Conservation (phyloP, 2,888 invertebrate genomes). For the Peribatodes rhomboidaria region DNA sequence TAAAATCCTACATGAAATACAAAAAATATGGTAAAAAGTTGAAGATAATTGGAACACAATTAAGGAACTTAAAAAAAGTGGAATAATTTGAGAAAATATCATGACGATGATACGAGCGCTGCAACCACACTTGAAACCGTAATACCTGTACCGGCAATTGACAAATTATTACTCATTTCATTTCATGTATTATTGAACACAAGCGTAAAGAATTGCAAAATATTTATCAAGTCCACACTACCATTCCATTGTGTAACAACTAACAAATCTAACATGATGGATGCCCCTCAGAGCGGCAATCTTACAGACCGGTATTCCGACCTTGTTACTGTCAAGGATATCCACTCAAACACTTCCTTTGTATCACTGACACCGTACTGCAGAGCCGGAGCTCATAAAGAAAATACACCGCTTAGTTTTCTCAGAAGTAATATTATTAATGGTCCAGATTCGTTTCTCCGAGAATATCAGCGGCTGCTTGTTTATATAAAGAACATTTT, state of each 20-base stretch:
- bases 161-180: too few species aligned
- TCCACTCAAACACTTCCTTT: conserved; percentile 71
- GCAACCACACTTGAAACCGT: too few species aligned
- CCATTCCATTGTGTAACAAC: conserved; percentile 4
- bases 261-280: conserved; percentile 15
- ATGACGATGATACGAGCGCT: too few species aligned
- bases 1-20: background rate
- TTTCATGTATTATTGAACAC: too few species aligned
- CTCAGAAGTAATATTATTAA: conserved; percentile 24
- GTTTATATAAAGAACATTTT: conserved; percentile 35
- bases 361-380: conserved; percentile 56
- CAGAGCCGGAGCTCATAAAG: conserved; percentile 35
- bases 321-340: conserved; percentile 82
- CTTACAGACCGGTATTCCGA: conserved; percentile 59
- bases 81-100: background rate
- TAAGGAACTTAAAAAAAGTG: background rate
- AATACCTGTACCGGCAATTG: too few species aligned
- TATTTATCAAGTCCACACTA: conserved; percentile 1
- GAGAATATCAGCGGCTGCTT: conserved; percentile 27
- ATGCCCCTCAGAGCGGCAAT: conserved; percentile 23
- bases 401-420: conserved; percentile 39
- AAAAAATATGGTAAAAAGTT: background rate
- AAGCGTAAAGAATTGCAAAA: conserved; percentile 19
- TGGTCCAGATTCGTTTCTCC: conserved; percentile 19
- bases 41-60: background rate